Evolutionary conservation across 2,888 invertebrate species (phyloP).

Genomic region (Hemicrepidius hirtus): DNA sequence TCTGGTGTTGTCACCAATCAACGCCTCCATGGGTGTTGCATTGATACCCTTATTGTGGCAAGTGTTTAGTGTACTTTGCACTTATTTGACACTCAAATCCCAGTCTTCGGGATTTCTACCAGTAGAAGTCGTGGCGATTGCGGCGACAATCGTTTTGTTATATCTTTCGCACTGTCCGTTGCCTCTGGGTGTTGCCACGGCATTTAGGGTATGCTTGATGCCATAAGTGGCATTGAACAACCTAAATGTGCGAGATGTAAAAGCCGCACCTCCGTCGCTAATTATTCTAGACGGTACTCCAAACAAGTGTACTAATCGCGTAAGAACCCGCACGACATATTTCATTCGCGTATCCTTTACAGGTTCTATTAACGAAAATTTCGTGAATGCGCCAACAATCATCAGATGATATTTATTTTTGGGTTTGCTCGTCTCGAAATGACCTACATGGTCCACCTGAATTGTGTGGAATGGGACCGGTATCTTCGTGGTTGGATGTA

Average conservation of each 20-base stretch:
- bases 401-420: conserved; percentile 60
- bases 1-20: conserved; percentile 50
- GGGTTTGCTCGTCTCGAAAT: conserved; percentile 54
- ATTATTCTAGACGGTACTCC: conserved; percentile 28
- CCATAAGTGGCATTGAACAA: neutral
- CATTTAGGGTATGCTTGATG: conserved; percentile 24
- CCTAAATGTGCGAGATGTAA: conserved; percentile 13
- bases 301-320: conserved; percentile 14
- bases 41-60: conserved; percentile 52
- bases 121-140: conserved; percentile 54
- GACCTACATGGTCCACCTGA: conserved; percentile 61
- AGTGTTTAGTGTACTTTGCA: conserved; percentile 60
- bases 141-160: conserved; percentile 52
- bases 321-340: conserved; percentile 2
- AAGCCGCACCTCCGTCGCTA: conserved; percentile 4
- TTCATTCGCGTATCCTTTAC: conserved; percentile 8
- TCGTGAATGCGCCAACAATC: conserved; percentile 63
- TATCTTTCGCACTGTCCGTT: conserved; percentile 49
- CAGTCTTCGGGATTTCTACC: conserved; percentile 51
- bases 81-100: conserved; percentile 57
- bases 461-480: conserved; percentile 60
- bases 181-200: conserved; percentile 29
- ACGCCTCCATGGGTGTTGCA: conserved; percentile 52
- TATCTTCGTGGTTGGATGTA: conserved; percentile 57
- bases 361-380: conserved; percentile 57